These are phyloP conservation scores for Corythoichthys intestinalis DNA, from an alignment of 2,113 vertebrate genomes.

Conservation along the genomic window DNA sequence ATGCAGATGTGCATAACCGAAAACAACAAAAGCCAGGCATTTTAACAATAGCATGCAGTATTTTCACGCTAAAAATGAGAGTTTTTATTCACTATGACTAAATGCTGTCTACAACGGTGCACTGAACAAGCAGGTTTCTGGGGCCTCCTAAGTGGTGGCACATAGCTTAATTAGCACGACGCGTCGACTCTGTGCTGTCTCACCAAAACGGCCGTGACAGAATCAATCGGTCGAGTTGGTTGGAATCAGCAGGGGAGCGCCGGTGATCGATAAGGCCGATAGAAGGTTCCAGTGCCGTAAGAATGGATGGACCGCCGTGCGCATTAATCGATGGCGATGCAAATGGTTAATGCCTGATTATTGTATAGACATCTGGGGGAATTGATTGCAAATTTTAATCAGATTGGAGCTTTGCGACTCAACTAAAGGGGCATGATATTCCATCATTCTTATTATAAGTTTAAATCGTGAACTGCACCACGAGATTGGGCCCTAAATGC, in stretches of 20 bases:
- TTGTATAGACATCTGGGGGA: conserved; percentile 1
- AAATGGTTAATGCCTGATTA: conserved; percentile 33
- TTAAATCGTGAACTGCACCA: neutral
- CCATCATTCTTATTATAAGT: neutral
- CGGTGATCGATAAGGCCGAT: conserved; percentile 57
- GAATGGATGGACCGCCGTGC: conserved; percentile 35
- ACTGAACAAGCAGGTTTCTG: neutral
- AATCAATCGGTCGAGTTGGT: conserved; percentile 56
- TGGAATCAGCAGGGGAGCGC: conserved; percentile 36
- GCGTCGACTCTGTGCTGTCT: conserved; percentile 53
- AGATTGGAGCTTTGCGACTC: neutral
- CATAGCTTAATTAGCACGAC: conserved; percentile 38
- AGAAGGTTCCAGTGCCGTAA: conserved; percentile 35
- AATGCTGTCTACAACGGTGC: neutral
- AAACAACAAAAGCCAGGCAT: too few relatives aligned
- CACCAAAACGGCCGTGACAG: conserved; percentile 51
- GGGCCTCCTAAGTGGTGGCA: conserved; percentile 1
- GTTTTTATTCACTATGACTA: neutral
- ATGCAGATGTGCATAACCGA: too few relatives aligned
- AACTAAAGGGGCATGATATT: neutral
- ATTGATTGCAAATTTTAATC: conserved; percentile 19
- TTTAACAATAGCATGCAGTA: too few relatives aligned
- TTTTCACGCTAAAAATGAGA: neutral
- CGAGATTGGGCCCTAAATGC: conserved; percentile 40
- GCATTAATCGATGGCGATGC: conserved; percentile 31